Evolutionary conservation across 2,113 vertebrate species (phyloP), one percentile per base, ranked within the genome.

Genomic region (Lamprologus ornatipinnis): DNA sequence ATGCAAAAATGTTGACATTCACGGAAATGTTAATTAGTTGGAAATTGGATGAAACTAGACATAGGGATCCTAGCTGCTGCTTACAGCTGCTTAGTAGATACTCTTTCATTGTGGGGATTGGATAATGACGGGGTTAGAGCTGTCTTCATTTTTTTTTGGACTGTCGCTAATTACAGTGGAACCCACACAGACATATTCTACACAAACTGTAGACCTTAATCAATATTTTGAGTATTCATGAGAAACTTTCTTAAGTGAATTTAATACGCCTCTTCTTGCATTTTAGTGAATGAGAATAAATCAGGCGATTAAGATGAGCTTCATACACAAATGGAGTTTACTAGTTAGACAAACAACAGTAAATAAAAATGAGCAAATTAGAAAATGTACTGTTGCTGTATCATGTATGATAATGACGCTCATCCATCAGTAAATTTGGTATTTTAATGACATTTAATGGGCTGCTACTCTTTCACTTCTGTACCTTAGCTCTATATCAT

Each of bases 31-130:
- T 87, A 82, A 88, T 85, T 88, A 60, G 23, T 87, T 80, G 84
- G 35, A 86, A 90, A 88, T 92, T 45, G 8, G 21, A 82, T 42
- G 31, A 58, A 80, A 82, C 37, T 13, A 63, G 15, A 82, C n/a
- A 37, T 37, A 47, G 68, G 19, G 70, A 80, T 83, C 17, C 21
- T 80, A 78, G 58, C 28, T 80, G 57, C 45, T 78, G 73, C 73
- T 82, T 88, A 65, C 81, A 88, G 88, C 92, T 89, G 80, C 35
- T 89, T n/a, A 68, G 53, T 3, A 85, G 58, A 89, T 70, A 73
- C 82, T 68, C 83, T 65, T 80, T 90, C 79, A 93, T 85, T 89
- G 81, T n/a, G 15, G 47, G 82, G 68, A 95, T 90, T 94, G 81
- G 89, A 93, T 94, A 89, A 93, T 91, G 35, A 89, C 5, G 19